Conservation (phyloP, 2,888 invertebrate genomes). For the Acleris emargana region DNA sequence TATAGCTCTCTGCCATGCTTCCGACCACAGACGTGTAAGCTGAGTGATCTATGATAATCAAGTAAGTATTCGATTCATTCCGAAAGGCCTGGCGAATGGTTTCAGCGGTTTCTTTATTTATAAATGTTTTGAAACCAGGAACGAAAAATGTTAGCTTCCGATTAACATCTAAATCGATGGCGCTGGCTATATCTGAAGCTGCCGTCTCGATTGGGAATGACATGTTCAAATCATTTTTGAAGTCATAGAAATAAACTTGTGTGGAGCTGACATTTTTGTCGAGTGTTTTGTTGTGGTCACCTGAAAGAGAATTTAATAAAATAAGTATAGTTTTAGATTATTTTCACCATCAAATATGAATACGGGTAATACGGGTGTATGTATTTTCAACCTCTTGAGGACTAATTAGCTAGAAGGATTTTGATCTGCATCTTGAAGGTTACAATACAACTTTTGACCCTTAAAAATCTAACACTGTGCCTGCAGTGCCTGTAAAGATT, state of each 20-base stretch:
- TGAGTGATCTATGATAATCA: conserved; percentile 74
- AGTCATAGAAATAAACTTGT: conserved; percentile 72
- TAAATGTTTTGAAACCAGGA: conserved; percentile 74
- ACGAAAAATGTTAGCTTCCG: conserved; percentile 71
- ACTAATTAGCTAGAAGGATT: too few relatives aligned
- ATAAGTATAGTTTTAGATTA: too few relatives aligned
- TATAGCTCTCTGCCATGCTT: conserved; percentile 68
- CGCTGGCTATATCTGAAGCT: conserved; percentile 54
- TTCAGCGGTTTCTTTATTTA: conserved; percentile 65
- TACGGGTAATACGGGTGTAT: too few relatives aligned
- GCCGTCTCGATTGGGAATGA: conserved; percentile 61
- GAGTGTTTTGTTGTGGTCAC: conserved; percentile 65
- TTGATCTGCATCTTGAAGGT: too few relatives aligned
- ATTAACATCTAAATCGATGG: conserved; percentile 65
- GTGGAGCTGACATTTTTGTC: conserved; percentile 62
- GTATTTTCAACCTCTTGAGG: too few relatives aligned
- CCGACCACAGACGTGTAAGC: conserved; percentile 65
- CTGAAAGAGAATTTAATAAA: conserved; percentile 50
- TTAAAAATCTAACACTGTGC: too few relatives aligned
- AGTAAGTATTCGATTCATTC: conserved; percentile 63
- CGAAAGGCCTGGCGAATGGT: conserved; percentile 66
- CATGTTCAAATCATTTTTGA: conserved; percentile 68
- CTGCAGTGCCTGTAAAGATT: too few relatives aligned
- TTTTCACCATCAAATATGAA: too few relatives aligned
- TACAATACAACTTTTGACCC: too few relatives aligned